Evolutionary conservation across 2,797 vertebrate genomes (phyloP).

Genomic region (Calcarius lapponicus): DNA sequence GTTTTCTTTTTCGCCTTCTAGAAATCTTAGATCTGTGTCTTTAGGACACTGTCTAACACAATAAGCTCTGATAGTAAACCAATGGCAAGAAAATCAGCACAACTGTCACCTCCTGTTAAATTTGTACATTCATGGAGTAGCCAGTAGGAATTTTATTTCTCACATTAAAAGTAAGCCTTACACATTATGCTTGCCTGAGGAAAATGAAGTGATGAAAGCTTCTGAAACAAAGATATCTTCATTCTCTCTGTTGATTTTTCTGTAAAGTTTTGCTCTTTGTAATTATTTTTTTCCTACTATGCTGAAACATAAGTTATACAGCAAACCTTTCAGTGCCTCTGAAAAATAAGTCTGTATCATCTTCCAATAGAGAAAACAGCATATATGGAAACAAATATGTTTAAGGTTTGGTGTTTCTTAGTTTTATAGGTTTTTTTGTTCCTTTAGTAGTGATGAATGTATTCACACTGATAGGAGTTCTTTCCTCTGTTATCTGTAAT

Average conservation of each 20-base stretch:
- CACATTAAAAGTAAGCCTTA: constrained; percentile 56
- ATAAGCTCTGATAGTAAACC: constrained; percentile 54
- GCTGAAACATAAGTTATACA: neutral
- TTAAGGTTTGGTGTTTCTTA: neutral
- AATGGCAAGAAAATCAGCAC: constrained; percentile 45
- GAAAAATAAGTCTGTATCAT: neutral
- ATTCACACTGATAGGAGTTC: neutral
- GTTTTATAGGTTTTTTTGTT: neutral
- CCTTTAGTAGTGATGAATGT: neutral
- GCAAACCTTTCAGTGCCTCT: neutral
- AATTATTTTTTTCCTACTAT: neutral
- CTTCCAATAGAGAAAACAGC: neutral
- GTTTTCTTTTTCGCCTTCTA: neutral
- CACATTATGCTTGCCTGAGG: constrained; percentile 40
- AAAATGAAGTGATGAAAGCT: neutral
- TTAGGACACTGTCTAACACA: constrained; percentile 67
- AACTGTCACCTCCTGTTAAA: constrained; percentile 65
- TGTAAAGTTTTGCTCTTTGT: neutral
- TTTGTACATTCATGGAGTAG: constrained; percentile 3
- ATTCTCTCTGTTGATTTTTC: constrained; percentile 15
- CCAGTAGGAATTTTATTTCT: constrained; percentile 63
- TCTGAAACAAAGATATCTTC: neutral
- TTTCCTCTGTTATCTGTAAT: neutral
- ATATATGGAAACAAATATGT: neutral
- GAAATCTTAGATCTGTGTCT: constrained; percentile 57